These are phyloP conservation scores for Arge pagana DNA, from an alignment of 2,888 invertebrate species.

Conservation along the genomic window DNA sequence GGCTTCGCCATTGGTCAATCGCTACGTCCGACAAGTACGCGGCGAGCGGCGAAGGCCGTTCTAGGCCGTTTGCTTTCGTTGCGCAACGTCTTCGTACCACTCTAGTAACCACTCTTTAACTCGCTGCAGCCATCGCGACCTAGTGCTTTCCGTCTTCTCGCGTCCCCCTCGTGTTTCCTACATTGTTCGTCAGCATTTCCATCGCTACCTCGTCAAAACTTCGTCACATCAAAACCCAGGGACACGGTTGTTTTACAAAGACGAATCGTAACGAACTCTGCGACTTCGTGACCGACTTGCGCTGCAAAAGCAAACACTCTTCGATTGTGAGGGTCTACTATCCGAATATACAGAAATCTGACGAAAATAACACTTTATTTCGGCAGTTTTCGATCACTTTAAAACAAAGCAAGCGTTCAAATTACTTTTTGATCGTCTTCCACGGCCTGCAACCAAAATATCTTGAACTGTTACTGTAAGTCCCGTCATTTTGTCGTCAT, in stretches of 20 bases:
- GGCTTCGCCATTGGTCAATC: conserved; percentile 40
- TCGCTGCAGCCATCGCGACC: conserved; percentile 33
- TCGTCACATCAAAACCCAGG: neutral
- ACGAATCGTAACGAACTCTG: neutral
- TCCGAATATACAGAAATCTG: no score
- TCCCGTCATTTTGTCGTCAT: no score
- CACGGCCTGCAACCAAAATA: no score
- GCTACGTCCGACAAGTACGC: conserved; percentile 28
- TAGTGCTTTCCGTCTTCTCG: conserved; percentile 2
- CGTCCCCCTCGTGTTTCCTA: neutral
- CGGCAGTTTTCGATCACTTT: no score
- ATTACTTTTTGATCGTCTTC: no score
- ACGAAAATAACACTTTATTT: no score
- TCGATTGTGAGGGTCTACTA: no score
- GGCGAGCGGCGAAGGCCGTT: conserved; percentile 42
- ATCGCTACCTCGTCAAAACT: neutral
- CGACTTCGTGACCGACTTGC: neutral
- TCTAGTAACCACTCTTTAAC: conserved; percentile 28
- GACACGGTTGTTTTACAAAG: neutral
- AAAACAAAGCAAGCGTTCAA: no score
- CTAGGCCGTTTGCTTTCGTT: conserved; percentile 40
- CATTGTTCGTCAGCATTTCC: neutral
- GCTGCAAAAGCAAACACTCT: neutral
- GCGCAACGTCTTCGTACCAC: conserved; percentile 23
- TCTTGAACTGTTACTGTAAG: no score